Conservation (phyloP, 2,113 vertebrate genomes). For the Rhynchomys soricoides region DNA sequence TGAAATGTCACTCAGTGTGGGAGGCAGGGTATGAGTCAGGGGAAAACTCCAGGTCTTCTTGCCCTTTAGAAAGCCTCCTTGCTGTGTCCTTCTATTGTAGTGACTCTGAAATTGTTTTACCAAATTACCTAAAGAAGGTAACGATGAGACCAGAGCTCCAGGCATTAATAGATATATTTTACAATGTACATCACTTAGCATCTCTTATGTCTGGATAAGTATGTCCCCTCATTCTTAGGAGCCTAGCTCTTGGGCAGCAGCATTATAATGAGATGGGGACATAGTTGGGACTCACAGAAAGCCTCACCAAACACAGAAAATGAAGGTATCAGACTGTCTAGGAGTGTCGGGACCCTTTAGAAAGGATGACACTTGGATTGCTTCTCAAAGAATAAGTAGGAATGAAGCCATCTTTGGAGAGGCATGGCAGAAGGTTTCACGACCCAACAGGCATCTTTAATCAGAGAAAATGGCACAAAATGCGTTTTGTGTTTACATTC, state of each 20-base stretch:
- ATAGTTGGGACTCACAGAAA: not conserved
- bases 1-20: conserved; percentile 45
- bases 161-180: not conserved
- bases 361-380: not conserved
- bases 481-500: not conserved
- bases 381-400: not conserved
- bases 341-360: not conserved
- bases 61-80: conserved; percentile 22
- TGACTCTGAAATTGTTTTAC: conserved; percentile 5
- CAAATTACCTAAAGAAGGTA: not conserved
- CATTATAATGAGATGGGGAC: not conserved
- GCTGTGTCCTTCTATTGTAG: not conserved
- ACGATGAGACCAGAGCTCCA: not conserved
- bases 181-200: not conserved
- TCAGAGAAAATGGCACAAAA: not conserved
- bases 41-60: conserved; percentile 22
- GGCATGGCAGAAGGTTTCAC: not conserved
- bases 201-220: not conserved
- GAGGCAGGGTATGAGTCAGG: conserved; percentile 59
- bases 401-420: not conserved
- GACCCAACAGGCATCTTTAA: not conserved
- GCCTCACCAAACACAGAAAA: not conserved
- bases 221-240: not conserved
- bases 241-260: not conserved
- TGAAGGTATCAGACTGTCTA: not conserved